Evolutionary conservation across 2,888 invertebrate species (phyloP), one percentile per base, ranked within the genome.

Genomic region (Phortica okadai): DNA sequence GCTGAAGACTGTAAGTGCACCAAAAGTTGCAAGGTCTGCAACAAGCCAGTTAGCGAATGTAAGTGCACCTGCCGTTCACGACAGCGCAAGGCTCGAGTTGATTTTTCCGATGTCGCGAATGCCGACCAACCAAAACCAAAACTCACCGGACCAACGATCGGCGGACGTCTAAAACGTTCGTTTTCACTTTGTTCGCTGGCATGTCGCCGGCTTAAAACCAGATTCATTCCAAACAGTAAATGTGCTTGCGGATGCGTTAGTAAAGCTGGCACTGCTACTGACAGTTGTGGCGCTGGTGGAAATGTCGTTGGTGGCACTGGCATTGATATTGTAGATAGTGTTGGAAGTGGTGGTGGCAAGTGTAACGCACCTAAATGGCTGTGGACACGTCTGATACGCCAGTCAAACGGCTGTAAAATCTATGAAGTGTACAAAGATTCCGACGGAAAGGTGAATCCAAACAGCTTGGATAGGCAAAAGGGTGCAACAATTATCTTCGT

Each of bases 361-460:
- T 25, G 14, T 7, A 25, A 45, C 1, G 67, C 16, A 0, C 67
- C 81, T 0, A 79, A 77, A 21, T 89, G 87, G 84, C 75, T 89
- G 2, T 90, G 87, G 87, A 87, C 90, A 0, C 85, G 86, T 10
- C 7, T 90, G 64, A 75, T 84, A 7, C 76, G 56, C 54, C 77
- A 82, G 10, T 73, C 76, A 0, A 75, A 89, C 69, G 90, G 89
- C 10, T 84, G 81, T 41, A 82, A 84, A n/a, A 67, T 89, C 1
- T 90, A 87, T 75, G 89, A 90, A 78, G 84, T 90, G 7, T 90
- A 84, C 79, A 84, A 82, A 66, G 82, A 87, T 21, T 82, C 83
- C 1, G 6, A 75, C 41, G 56, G 44, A 1, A 44, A 73, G 0
- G 11, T 4, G 0, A 41, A 74, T 2, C 78, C 84, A 4, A 50